Evolutionary conservation across 1,140 invertebrate species (phyloP).

Genomic region (Scylla paramamosain): DNA sequence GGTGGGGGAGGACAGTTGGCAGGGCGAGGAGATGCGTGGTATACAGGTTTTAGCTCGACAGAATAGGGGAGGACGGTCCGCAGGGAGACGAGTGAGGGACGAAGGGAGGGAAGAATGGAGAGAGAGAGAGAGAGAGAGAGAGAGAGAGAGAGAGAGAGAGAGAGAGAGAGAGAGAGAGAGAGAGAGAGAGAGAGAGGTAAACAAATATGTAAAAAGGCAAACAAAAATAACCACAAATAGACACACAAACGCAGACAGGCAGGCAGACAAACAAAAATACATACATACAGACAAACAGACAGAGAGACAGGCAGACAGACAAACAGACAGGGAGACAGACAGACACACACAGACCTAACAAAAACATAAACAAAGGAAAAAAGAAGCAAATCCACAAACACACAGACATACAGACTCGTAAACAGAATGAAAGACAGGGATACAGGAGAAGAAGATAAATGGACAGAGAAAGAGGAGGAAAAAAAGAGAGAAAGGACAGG

Average conservation of each 20-base stretch:
- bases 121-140: not conserved
- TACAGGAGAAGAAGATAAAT: not conserved
- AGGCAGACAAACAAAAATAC: not conserved
- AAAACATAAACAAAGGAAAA: too few species aligned
- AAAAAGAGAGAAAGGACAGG: too few species aligned
- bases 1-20: not conserved
- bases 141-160: slow-evolving; percentile 7
- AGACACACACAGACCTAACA: too few species aligned
- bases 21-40: not conserved
- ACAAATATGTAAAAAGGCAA: too few species aligned
- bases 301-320: not conserved
- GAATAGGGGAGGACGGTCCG: not conserved
- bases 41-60: not conserved
- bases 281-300: not conserved
- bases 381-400: too few species aligned
- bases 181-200: too few species aligned
- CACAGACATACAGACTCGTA: too few species aligned
- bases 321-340: not conserved
- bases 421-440: not conserved
- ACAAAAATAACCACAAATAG: too few species aligned
- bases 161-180: not conserved
- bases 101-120: not conserved
- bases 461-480: too few species aligned
- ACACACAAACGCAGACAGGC: not conserved
- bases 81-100: not conserved